phyloP scores from a whole-genome alignment of 1,140 invertebrate species.

The Aphaenogaster rudis region DNA sequence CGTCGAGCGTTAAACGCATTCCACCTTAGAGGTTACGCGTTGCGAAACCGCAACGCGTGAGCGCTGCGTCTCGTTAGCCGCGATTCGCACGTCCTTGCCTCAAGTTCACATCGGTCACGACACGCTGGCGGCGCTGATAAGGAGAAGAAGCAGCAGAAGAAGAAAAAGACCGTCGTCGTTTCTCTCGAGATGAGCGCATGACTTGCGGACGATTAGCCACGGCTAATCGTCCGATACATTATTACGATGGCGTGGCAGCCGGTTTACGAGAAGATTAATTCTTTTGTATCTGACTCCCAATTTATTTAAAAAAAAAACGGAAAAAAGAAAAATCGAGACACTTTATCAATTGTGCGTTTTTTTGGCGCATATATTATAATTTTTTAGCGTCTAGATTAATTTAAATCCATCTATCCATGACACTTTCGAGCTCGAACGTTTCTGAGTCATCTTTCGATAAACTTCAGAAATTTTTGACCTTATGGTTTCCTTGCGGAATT shows the following conservation, averaged over 20 bases:
- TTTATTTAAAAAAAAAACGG: background rate
- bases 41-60: conserved; percentile 81
- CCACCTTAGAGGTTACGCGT: conserved; percentile 86
- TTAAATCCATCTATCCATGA: conserved; percentile 17
- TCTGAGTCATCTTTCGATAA: conserved; percentile 31
- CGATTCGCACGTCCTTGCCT: conserved; percentile 85
- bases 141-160: conserved; percentile 32
- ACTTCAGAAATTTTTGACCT: background rate
- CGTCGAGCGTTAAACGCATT: conserved; percentile 87
- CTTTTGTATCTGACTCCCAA: background rate
- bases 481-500: background rate
- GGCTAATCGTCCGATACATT: conserved; percentile 42
- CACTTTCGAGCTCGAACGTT: background rate
- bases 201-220: conserved; percentile 23
- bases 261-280: conserved; percentile 16
- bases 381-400: conserved; percentile 13
- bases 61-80: conserved; percentile 84
- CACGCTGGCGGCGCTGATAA: conserved; percentile 51
- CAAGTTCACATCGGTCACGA: conserved; percentile 83
- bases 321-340: background rate
- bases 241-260: conserved; percentile 22
- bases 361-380: background rate
- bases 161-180: background rate
- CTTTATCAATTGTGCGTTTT: background rate
- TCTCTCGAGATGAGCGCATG: background rate